Base-by-base conservation (phyloP, 2,113 vertebrate genomes). In the Vidua macroura region DNA sequence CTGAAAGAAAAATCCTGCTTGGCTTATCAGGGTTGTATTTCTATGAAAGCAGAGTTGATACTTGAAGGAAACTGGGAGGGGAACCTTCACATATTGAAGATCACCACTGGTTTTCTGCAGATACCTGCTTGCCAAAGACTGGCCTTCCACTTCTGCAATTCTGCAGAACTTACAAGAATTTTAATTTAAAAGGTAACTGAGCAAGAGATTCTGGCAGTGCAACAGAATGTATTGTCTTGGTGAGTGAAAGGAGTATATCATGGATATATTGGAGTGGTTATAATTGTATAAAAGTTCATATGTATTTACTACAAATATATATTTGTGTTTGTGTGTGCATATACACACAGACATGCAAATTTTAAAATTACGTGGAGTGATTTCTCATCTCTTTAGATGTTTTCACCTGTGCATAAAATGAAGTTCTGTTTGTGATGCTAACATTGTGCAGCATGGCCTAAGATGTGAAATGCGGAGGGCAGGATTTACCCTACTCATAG, bases 241-340 rank as follows among this genome's bases (percentile, higher is more conserved):
- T 90, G 63, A 73, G 16, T 55, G 79, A 77, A 1, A 91, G 70
- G 75, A 91, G 43, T 77, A 22, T 92, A 77, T 83, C 1, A 13
- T 78, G 31, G 74, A 75, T 68, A 73, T 69, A 59, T 41, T 62
- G 39, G 58, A 77, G 35, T 82, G 63, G 39, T 69, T 94, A 41
- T 55, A 92, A 83, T 39, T 88, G 55, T 85, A 77, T 84, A 89
- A n/a, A 85, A 83, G 18, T 88, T 88, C 9, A 0, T 68, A 66
- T 77, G 81, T 93, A 74, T 80, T 94, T 88, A 83, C 80, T 79
- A 62, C 73, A 94, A 81, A 92, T 79, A 79, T 76, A 83, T 78
- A 75, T 77, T 72, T 74, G 39, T 88, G 58, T 80, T 37, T 86
- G 15, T 87, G 49, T 72, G 64, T 81, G 28, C 55, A 23, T 44